A percentile compares a stretch with the other conserved stretches of the same genome.
phyloP scores from a whole-genome alignment of 2,797 vertebrate genomes.

The Spheniscus humboldti region DNA sequence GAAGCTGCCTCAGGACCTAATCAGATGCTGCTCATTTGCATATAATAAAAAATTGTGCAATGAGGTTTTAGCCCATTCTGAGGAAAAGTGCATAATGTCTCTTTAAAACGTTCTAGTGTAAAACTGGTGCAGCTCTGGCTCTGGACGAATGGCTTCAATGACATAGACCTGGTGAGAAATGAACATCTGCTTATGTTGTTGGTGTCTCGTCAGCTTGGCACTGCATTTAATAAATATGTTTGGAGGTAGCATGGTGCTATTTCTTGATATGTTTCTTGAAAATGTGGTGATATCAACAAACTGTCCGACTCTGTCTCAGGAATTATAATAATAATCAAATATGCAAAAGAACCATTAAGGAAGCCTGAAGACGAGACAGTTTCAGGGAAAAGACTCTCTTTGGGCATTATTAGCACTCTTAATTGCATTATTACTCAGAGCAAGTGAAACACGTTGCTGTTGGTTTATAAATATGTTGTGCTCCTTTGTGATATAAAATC shows the following conservation, averaged over 20 bases:
- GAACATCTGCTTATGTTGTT: slow-evolving; percentile 22
- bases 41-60: slow-evolving; percentile 74
- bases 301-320: slow-evolving; percentile 49
- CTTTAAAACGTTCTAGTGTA: slow-evolving; percentile 51
- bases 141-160: neutral
- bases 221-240: slow-evolving; percentile 47
- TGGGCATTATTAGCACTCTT: slow-evolving; percentile 54
- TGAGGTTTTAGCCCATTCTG: slow-evolving; percentile 60
- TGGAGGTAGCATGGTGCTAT: slow-evolving; percentile 1
- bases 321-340: slow-evolving; percentile 66
- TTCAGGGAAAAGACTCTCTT: slow-evolving; percentile 44
- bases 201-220: slow-evolving; percentile 47
- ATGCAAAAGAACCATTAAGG: slow-evolving; percentile 59
- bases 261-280: slow-evolving; percentile 53
- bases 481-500: neutral
- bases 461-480: slow-evolving; percentile 20
- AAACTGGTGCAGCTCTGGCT: slow-evolving; percentile 22
- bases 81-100: slow-evolving; percentile 48
- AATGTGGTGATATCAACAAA: slow-evolving; percentile 64
- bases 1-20: slow-evolving; percentile 81
- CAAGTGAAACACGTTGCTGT: neutral
- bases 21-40: slow-evolving; percentile 78
- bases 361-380: slow-evolving; percentile 31
- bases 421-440: slow-evolving; percentile 39
- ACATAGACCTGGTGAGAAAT: slow-evolving; percentile 18